Conservation (phyloP, 2,113 vertebrate species). For the Oreochromis tanganicae region DNA sequence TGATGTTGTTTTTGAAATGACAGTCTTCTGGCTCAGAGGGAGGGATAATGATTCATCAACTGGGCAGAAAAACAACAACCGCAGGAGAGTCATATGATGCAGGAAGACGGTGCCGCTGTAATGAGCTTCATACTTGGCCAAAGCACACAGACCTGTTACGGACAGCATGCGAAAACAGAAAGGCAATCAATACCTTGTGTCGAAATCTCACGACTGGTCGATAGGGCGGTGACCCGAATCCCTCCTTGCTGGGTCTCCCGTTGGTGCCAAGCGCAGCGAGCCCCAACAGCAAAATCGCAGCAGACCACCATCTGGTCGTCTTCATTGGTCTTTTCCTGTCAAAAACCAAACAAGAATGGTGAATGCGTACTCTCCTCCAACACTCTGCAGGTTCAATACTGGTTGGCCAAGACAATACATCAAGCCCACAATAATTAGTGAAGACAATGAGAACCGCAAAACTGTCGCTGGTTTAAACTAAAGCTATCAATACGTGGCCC, state of each 20-base stretch:
- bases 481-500: conserved; percentile 61
- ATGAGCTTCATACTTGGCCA: conserved; percentile 49
- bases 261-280: conserved; percentile 37
- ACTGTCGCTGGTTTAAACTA: conserved; percentile 59
- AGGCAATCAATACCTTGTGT: conserved; percentile 75
- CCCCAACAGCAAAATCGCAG: conserved; percentile 57
- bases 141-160: neutral
- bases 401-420: conserved; percentile 46
- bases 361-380: neutral
- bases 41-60: conserved; percentile 43
- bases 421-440: conserved; percentile 62
- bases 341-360: conserved; percentile 45
- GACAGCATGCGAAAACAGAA: conserved; percentile 33
- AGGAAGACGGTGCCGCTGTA: neutral
- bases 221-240: conserved; percentile 56
- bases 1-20: conserved; percentile 26
- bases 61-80: conserved; percentile 19
- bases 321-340: conserved; percentile 71
- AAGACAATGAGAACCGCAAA: conserved; percentile 48
- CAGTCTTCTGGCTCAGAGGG: conserved; percentile 9
- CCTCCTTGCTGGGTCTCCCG: conserved; percentile 64
- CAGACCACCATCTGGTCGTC: conserved; percentile 53
- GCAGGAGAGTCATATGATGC: conserved; percentile 6
- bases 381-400: conserved; percentile 10
- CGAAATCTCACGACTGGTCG: conserved; percentile 74